Evolutionary conservation across 30 jellyfish, hydroid and myxozoan genomes (phyloP), one percentile per base, ranked within the genome.

Genomic region (Aurelia aurita): DNA sequence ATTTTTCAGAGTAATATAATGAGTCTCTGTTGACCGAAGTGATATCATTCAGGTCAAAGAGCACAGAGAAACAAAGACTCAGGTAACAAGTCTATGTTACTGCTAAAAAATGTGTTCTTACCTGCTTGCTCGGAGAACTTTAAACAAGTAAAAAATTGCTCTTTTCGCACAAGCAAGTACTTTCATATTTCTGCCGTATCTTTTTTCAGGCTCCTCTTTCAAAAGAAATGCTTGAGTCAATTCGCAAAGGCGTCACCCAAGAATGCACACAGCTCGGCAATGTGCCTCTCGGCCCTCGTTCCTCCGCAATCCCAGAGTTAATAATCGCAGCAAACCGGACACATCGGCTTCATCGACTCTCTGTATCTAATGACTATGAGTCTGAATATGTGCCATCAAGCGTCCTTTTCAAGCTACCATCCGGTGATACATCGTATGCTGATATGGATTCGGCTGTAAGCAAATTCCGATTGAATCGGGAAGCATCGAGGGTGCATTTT

Each of bases 381-480:
- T n/a, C 57, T 39, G 14, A 18, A 13, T 61, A 49, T 27, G 77
- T 61, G 39, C 5, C 76, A 26, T 65, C 84, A 11, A 62, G 15
- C 29, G 62, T 22, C 21, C 67, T 65, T 28, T 57, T 71, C n/a
- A 73, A 35, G 23, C 76, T 35, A 31, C 68, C 85, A 22, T 53
- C 55, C 3, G 16, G 19, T 22, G 80, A 12, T 28, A 65, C 76
- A 26, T 72, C 88, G 0, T 53, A 44, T 27, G 89, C 60, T 15
- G 86, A 74, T 35, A 22, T 45, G 63, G 75, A n/a, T 1, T 64
- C 82, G 39, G 60, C 64, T 7, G 85, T 47, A 16, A 72, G 77
- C 55, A 73, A 65, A 32, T 70, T 13, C 20, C 82, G 84, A 20
- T 45, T 44, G 59, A 64, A 14, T 28, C 39, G 25, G 23, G 80